Evolutionary conservation across 2,888 invertebrate genomes (phyloP).

Genomic region (Diadegma fenestrale): DNA sequence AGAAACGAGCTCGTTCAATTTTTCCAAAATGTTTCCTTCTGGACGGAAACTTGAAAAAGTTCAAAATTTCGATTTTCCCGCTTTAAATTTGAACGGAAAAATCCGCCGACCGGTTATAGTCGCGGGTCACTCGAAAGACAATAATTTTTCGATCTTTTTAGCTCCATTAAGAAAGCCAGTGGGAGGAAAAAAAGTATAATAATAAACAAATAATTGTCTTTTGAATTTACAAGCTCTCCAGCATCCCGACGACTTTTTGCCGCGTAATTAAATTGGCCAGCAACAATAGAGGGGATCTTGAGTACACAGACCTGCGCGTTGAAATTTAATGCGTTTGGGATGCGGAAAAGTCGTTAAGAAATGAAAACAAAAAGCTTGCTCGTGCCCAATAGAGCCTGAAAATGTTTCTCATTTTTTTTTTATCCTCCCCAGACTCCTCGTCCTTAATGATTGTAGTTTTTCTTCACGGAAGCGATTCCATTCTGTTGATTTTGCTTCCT

Average conservation of each 20-base stretch:
- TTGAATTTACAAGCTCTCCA: not conserved
- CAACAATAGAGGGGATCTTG: not conserved
- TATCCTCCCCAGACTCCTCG: not conserved
- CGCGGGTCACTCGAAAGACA: not conserved
- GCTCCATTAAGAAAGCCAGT: not conserved
- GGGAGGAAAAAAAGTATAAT: not conserved
- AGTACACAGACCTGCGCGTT: slow-evolving; percentile 20
- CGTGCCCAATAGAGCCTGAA: slow-evolving; percentile 6
- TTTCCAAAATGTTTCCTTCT: not conserved
- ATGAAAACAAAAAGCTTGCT: not conserved
- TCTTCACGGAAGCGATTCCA: slow-evolving; percentile 6
- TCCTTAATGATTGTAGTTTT: not conserved
- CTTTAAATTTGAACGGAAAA: no score
- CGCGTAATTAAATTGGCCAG: slow-evolving; percentile 31
- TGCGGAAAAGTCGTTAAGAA: not conserved
- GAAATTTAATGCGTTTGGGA: slow-evolving; percentile 29
- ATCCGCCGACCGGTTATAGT: no score
- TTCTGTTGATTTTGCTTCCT: no score
- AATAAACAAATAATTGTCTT: not conserved
- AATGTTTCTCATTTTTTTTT: slow-evolving; percentile 18
- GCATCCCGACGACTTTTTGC: not conserved
- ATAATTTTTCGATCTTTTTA: not conserved
- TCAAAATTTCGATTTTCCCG: no score
- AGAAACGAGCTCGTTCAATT: no score
- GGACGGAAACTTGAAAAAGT: not conserved